Evolutionary conservation across 2,113 vertebrate species (phyloP), one percentile per base, ranked within the genome.

Genomic region (Synchiropus splendidus): DNA sequence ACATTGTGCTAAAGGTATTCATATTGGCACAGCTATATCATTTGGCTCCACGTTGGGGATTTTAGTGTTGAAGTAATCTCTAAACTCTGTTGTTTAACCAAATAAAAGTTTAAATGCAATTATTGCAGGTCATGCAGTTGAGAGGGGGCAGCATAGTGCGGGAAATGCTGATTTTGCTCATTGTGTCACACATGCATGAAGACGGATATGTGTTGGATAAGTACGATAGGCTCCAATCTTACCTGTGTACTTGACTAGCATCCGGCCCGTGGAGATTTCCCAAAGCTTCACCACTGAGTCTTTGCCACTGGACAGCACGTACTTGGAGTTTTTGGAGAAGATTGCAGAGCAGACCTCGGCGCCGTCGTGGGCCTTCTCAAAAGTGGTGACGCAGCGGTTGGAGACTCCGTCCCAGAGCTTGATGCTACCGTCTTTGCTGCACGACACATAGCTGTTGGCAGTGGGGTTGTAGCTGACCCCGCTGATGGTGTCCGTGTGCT

Each of bases 301-400:
- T 65, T 99, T 99, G 42, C 95, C 95, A 34, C 91, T 97, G 40
- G 94, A 98, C 54, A 99, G 82, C 60, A 99, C 89, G 58, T 99
- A 99, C 48, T 99, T 99, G 15, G 94, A 97, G 62, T 99, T 99
- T 70, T 97, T 97, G 18, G 94, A 97, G 55, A 97, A 99, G 68
- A 97, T 88, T 21, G 91, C 94, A 0, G 95, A 99, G 58, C 94
- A 99, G 36, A 99, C 94, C 76, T 98, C 93, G 0, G 93, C 93
- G 0, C 95, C 94, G 0, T 96, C 94, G 0, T 98, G 95, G 0
- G 95, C 95, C 51, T 98, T 98, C 36, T 98, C 93, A 0, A 95
- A 98, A 2, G 92, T 95, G 13, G 87, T 88, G 54, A 99, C 93
- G 14, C 94, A 99, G 15, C 94, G 92, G 63, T 98, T 98, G 1